phyloP scores from a whole-genome alignment of 2,888 invertebrate genomes.

The Listrodromus nycthemerus region DNA sequence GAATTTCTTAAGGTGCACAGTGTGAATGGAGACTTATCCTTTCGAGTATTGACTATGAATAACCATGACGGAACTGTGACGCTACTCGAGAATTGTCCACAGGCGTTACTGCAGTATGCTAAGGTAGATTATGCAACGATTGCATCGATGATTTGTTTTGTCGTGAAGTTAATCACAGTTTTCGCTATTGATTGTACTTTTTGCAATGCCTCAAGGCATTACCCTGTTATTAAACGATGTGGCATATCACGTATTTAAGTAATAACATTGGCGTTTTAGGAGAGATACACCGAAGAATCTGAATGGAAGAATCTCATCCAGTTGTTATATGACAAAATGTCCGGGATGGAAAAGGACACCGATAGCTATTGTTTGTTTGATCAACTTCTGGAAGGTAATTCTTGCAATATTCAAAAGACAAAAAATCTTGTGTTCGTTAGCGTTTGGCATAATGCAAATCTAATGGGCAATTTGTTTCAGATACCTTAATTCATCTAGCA shows the following conservation, averaged over 20 bases:
- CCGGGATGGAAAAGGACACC: conserved; percentile 72
- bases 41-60: conserved; percentile 85
- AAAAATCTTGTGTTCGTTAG: conserved; percentile 11
- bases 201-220: neutral
- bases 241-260: neutral
- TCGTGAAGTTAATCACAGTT: neutral
- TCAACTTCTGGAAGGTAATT: conserved; percentile 79
- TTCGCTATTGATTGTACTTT: neutral
- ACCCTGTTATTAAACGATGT: neutral
- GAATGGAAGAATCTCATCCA: conserved; percentile 83
- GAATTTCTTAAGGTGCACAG: conserved; percentile 87
- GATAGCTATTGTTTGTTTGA: conserved; percentile 76
- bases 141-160: neutral
- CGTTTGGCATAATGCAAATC: neutral
- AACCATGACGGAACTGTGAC: conserved; percentile 85
- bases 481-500: conserved; percentile 81
- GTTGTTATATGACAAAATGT: conserved; percentile 79
- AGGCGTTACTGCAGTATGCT: conserved; percentile 88
- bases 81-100: conserved; percentile 87
- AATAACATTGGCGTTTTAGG: conserved; percentile 72
- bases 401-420: conserved; percentile 5
- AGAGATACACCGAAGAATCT: conserved; percentile 80
- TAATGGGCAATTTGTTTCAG: conserved; percentile 72
- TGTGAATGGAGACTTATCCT: conserved; percentile 86
- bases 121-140: conserved; percentile 85